Base-by-base conservation (phyloP, 2,888 invertebrate genomes). In the Sthenelais limicola region DNA sequence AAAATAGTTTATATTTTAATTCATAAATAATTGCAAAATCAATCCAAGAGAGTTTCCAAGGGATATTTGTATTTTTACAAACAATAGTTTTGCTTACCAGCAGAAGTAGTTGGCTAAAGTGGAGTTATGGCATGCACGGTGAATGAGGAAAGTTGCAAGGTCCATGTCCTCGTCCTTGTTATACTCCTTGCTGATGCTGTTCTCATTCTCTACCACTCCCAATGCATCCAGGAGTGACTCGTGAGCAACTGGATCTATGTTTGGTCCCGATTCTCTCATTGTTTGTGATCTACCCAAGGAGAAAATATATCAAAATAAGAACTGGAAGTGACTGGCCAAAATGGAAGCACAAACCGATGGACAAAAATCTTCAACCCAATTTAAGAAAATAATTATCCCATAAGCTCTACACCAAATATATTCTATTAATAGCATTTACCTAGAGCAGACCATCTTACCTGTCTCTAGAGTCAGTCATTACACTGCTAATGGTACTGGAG, bases 71-170 rank as follows among this genome's bases (percentile, higher is more conserved):
- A n/a, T n/a, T n/a, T n/a, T n/a, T n/a, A n/a, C n/a, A n/a, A n/a
- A n/a, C n/a, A n/a, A n/a, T n/a, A n/a, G n/a, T n/a, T 51, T 47
- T 9, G 76, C 82, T 79, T 96, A 91, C 99, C 99, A 99, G 89
- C 95, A 98, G 80, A 99, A 93, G 88, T 98, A 98, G 90, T 98
- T 98, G 62, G 97, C 97, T 56, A 99, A 89, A 21, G 92, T 93
- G 67, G 93, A 92, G 90, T 98, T 97, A 83, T 92, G 91, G 87
- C 95, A 94, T 0, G 98, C 96, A 71, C 97, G 91, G 68, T 92
- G 91, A 78, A 98, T 96, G 18, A 98, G 91, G 90, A 98, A 98
- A 68, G 94, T 93, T 0, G 96, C 94, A 66, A 98, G 90, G 89
- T 96, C 94, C 80, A 85, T 84, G 86, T 88, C 80, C 1, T 35